Base-by-base conservation (phyloP, 2,113 vertebrate genomes). In the Chlorodrepanis virens region DNA sequence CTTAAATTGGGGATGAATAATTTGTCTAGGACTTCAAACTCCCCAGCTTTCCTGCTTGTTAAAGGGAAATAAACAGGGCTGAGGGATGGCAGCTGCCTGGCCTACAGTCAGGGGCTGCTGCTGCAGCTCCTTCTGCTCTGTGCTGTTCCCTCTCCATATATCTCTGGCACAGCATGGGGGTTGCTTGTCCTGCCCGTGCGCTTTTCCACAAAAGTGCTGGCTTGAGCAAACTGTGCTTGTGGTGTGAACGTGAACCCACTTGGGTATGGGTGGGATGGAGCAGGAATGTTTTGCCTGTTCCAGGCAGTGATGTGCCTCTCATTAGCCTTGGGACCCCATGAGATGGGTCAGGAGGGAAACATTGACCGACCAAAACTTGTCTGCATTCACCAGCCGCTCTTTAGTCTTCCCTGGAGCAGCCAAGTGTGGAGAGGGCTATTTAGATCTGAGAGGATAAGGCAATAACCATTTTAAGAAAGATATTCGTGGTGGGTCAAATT, bases 401-500 rank as follows among this genome's bases (percentile, higher is more conserved):
- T 79, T 61, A 56, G 72, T 40, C 81, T 91, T 61, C 87, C 69
- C 44, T 39, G 31, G 72, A 65, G 86, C 94, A 88, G 79, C 91
- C 81, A 21, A 77, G 95, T 39, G 85, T 70, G 93, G 84, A 67
- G 78, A 87, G 76, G 3, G 27, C 83, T 94, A 40, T 95, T 97
- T 90, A 77, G 90, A 91, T 95, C 60, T 0, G 21, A n/a, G 67
- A 88, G 83, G 80, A 94, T 78, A 87, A 94, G 87, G 92, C 85
- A 77, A 87, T 95, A 96, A 94, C 82, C 82, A 56, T 93, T 84
- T 92, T 81, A 94, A 94, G 77, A 27, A 72, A 94, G 89, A 90
- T 92, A 92, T 81, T 94, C 23, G 16, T 71, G 61, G 89, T 47
- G 86, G 93, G 94, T 96, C 89, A 96, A 40, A 86, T 84, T 91